Evolutionary conservation across 2,888 invertebrate genomes (phyloP).

Genomic region (Pandemis corylana): DNA sequence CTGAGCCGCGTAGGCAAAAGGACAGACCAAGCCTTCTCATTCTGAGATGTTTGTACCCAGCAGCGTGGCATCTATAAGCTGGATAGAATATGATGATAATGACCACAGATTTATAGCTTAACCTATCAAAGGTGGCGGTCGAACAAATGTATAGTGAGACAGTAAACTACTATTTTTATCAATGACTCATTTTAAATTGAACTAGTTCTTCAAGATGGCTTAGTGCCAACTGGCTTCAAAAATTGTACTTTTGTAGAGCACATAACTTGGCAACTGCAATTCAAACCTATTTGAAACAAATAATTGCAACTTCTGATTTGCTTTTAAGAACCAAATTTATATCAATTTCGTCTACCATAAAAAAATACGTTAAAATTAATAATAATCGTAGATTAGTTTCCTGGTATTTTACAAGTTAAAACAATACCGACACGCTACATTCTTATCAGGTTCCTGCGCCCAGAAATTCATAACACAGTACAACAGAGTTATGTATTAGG

Average conservation of each 20-base stretch:
- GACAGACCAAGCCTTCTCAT: no score
- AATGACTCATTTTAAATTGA: slow-evolving; percentile 1
- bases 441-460: slow-evolving; percentile 10
- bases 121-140: neutral
- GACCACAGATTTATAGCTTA: neutral
- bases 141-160: neutral
- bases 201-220: slow-evolving; percentile 25
- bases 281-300: neutral
- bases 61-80: no score
- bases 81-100: no score
- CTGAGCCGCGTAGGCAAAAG: no score
- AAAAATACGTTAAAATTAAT: neutral
- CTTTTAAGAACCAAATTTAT: neutral
- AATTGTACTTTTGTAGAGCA: neutral
- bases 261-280: slow-evolving; percentile 28
- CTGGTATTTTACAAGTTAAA: neutral
- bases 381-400: neutral
- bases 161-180: neutral
- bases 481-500: neutral
- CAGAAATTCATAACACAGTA: neutral
- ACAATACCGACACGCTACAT: neutral
- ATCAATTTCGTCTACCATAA: neutral
- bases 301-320: neutral
- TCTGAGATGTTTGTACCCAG: no score
- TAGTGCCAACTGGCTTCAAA: slow-evolving; percentile 18